phyloP scores from a whole-genome alignment of 2,113 vertebrate species.

The Gallinago undulata region DNA sequence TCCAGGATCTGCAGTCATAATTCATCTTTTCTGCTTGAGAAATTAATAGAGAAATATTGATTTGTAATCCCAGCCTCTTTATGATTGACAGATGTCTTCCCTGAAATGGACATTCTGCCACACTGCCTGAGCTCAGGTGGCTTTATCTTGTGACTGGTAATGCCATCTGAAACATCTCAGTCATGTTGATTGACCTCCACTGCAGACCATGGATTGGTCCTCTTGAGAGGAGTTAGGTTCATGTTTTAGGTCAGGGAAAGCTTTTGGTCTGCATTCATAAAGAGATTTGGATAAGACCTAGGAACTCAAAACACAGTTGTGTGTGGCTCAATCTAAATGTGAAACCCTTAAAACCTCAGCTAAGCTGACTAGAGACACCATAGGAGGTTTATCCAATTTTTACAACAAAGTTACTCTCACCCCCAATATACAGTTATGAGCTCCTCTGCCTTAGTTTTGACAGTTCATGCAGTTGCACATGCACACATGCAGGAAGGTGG shows the following conservation, averaged over 20 bases:
- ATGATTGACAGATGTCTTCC: not conserved
- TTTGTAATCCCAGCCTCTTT: not conserved
- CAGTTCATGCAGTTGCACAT: not conserved
- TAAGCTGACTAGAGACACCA: not conserved
- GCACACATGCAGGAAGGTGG: rapidly evolving
- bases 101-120: not conserved
- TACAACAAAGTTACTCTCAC: not conserved
- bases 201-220: not conserved
- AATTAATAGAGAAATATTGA: not conserved
- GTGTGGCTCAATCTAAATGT: not conserved
- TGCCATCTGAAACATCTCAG: not conserved
- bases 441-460: not conserved
- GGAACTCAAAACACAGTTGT: not conserved
- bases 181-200: not conserved
- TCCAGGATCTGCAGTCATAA: not conserved
- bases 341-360: not conserved
- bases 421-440: not conserved
- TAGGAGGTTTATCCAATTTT: not conserved
- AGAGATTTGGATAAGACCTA: not conserved
- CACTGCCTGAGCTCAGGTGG: not conserved
- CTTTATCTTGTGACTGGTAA: not conserved
- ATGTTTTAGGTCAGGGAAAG: not conserved
- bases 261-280: not conserved
- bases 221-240: not conserved
- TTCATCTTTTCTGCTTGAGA: not conserved